Conservation (phyloP, 2,113 vertebrate genomes). For the Muscicapa adusta region DNA sequence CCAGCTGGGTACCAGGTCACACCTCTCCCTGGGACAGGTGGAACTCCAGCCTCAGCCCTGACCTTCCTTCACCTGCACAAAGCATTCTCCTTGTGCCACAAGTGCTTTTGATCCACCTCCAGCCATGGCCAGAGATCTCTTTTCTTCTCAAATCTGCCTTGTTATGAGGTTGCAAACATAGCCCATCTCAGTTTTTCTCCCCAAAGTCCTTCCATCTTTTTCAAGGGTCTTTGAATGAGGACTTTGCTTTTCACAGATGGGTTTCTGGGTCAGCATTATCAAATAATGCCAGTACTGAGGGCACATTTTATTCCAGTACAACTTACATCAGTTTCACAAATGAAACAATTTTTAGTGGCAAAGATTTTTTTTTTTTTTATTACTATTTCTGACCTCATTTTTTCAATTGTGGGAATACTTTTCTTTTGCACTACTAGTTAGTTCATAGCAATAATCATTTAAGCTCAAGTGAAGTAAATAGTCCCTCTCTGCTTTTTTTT, state of each 20-base stretch:
- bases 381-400: background rate
- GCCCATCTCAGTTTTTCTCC: background rate
- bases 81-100: background rate
- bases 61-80: accelerated
- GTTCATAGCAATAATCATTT: background rate
- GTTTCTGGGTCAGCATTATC: constrained; percentile 11
- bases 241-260: background rate
- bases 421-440: background rate
- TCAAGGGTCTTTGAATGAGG: background rate
- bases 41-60: background rate
- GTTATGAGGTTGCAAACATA: background rate
- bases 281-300: background rate
- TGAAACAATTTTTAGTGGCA: background rate
- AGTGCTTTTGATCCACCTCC: background rate
- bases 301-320: background rate
- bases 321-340: background rate
- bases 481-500: background rate
- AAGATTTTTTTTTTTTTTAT: background rate
- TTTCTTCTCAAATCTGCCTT: background rate
- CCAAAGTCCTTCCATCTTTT: background rate
- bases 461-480: background rate
- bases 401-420: background rate
- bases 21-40: background rate
- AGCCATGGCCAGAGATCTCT: background rate
- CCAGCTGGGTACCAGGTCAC: background rate